Base-by-base conservation (phyloP, 1,140 invertebrate species). In the Himalopsyche phryganea region DNA sequence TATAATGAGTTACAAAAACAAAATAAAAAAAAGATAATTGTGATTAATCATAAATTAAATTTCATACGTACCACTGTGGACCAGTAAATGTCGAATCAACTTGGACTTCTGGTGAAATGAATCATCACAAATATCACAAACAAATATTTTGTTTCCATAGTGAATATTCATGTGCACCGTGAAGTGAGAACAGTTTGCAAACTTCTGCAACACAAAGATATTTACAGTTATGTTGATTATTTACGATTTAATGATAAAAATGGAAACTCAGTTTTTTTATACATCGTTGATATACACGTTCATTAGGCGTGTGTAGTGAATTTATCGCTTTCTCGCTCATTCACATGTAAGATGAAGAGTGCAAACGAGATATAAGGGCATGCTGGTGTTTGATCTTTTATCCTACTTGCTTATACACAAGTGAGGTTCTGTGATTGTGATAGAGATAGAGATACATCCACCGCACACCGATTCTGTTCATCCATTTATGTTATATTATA, bases 131-230 rank as follows among this genome's bases (percentile, higher is more conserved):
- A 58, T 60, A 17, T 57, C 56, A 58, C 73, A 75, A 35, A 56
- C 54, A 47, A 66, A 68, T 11, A 67, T 67, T 68, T 71, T 72
- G 13, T 50, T 66, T 40, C 66, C 63, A 32, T 53, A 45, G 61
- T 75, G 73, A 35, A 57, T 67, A 14, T 69, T 63, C 49, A 68
- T 46, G 49, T 75, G 73, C 6, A 67, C 45, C 11, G 69, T 57
- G 23, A 71, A 58, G 55, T 72, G 72, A 5, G 66, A 65, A 63
- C 68, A 68, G n/a, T 64, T 56, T 32, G 69, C 60, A 60, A 73
- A 75, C 50, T 66, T 66, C 54, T 71, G 57, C 69, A 75, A 32
- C n/a, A 13, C 19, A 47, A 28, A 20, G 15, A 61, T 46, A 23
- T 68, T n/a, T n/a, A n/a, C n/a, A n/a, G n/a, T n/a, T n/a, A n/a